Percentiles rank a stretch among this genome's conserved stretches.
phyloP scores from a whole-genome alignment of 1,140 invertebrate species.

The Tetraneura akinire region DNA sequence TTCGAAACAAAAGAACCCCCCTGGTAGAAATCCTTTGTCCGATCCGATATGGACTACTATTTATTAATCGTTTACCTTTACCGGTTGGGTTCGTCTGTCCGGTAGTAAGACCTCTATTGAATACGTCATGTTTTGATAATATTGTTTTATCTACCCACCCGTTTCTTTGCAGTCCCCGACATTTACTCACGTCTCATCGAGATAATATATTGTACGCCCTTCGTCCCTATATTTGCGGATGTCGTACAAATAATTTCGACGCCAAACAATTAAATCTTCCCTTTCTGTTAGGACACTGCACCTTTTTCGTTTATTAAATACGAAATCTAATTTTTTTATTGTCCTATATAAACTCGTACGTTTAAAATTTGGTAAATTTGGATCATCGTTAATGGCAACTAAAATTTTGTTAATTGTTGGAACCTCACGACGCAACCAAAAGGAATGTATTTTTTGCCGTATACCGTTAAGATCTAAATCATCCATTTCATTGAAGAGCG shows the following conservation, averaged over 20 bases:
- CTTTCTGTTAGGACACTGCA: constrained; percentile 17
- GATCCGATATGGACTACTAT: constrained; percentile 4
- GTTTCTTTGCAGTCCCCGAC: background rate
- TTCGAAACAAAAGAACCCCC: background rate
- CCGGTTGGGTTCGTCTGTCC: background rate
- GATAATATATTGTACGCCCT: constrained; percentile 12
- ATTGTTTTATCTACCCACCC: constrained; percentile 19
- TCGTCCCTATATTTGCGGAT: constrained; percentile 7
- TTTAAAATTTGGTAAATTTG: background rate
- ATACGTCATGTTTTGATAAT: background rate
- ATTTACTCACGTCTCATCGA: constrained; percentile 23
- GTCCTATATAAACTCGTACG: background rate
- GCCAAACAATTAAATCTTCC: constrained; percentile 14
- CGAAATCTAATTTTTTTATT: constrained; percentile 1
- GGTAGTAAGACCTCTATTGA: constrained; percentile 1
- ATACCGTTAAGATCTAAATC: background rate
- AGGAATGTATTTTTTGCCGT: too few species aligned
- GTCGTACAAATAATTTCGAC: constrained; percentile 13
- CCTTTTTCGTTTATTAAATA: background rate
- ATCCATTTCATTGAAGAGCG: background rate
- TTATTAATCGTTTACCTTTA: constrained; percentile 28
- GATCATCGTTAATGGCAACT: background rate
- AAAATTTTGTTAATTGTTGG: background rate
- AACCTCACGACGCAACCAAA: background rate
- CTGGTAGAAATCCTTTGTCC: constrained; percentile 13